These are phyloP conservation scores for Battus philenor DNA, from an alignment of 1,140 invertebrate genomes.

Conservation along the genomic window DNA sequence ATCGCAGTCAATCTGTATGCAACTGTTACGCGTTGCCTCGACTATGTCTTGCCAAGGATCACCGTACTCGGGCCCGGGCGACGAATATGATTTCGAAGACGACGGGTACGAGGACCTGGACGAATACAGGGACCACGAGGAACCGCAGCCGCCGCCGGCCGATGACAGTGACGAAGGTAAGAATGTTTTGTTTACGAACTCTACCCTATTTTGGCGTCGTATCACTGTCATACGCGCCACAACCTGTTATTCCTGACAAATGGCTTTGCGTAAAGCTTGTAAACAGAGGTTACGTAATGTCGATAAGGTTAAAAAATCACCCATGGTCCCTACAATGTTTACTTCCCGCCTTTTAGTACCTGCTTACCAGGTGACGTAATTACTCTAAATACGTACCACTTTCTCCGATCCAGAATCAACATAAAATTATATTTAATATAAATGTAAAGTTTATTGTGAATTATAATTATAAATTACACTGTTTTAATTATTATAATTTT, in stretches of 20 bases:
- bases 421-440: not conserved
- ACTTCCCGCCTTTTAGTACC: slow-evolving; percentile 52
- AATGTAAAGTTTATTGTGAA: not conserved
- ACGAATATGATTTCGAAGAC: slow-evolving; percentile 72
- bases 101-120: slow-evolving; percentile 71
- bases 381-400: slow-evolving; percentile 18
- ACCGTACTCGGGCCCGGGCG: slow-evolving; percentile 69
- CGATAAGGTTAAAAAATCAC: slow-evolving; percentile 34
- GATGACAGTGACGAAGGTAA: slow-evolving; percentile 71
- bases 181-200: slow-evolving; percentile 53
- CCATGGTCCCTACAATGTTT: slow-evolving; percentile 16
- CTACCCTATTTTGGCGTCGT: slow-evolving; percentile 49
- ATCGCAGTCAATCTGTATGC: slow-evolving; percentile 68
- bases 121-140: slow-evolving; percentile 63
- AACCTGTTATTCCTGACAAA: slow-evolving; percentile 27
- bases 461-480: not conserved
- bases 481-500: not conserved
- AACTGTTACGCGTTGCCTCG: slow-evolving; percentile 70
- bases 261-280: slow-evolving; percentile 29
- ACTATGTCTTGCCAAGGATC: slow-evolving; percentile 75
- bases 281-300: slow-evolving; percentile 52
- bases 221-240: slow-evolving; percentile 29
- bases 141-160: slow-evolving; percentile 42
- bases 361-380: slow-evolving; percentile 51
- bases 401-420: slow-evolving; percentile 12